Evolutionary conservation across 2,797 vertebrate genomes (phyloP).

Genomic region (Mallotus villosus): DNA sequence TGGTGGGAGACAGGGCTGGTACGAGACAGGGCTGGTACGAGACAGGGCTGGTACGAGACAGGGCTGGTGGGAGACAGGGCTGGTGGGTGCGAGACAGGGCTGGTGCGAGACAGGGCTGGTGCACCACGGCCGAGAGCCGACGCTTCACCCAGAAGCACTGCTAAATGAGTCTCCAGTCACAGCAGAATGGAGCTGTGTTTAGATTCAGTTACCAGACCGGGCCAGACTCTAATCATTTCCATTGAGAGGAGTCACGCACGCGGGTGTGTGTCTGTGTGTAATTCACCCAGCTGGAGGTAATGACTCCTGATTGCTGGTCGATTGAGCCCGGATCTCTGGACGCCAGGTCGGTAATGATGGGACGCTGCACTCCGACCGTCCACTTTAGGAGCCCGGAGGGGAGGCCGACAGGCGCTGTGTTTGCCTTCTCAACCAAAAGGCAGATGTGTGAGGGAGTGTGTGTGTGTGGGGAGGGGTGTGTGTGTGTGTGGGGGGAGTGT

Average conservation of each 20-base stretch:
- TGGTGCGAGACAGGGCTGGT: too few species aligned
- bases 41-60: too few species aligned
- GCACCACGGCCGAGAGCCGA: too few species aligned
- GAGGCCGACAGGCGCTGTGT: constrained; percentile 18
- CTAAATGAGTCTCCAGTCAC: background rate
- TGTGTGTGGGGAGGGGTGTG: too few species aligned
- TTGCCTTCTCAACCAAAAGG: constrained; percentile 23
- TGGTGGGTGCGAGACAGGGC: background rate
- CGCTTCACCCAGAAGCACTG: background rate
- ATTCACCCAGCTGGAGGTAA: background rate
- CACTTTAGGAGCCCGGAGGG: background rate
- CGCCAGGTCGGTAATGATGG: background rate
- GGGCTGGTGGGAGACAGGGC: too few species aligned
- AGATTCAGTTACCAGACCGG: background rate
- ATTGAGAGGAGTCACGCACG: background rate
- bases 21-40: too few species aligned
- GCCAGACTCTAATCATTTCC: background rate
- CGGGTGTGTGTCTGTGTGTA: background rate
- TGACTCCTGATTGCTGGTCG: background rate
- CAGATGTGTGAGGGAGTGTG: background rate
- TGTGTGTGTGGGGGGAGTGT: too few species aligned
- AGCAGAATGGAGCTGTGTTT: background rate
- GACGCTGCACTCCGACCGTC: background rate
- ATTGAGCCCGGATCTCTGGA: background rate
- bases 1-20: too few species aligned